Evolutionary conservation across 2,888 invertebrate genomes (phyloP).

Genomic region (Eupsilia transversa): DNA sequence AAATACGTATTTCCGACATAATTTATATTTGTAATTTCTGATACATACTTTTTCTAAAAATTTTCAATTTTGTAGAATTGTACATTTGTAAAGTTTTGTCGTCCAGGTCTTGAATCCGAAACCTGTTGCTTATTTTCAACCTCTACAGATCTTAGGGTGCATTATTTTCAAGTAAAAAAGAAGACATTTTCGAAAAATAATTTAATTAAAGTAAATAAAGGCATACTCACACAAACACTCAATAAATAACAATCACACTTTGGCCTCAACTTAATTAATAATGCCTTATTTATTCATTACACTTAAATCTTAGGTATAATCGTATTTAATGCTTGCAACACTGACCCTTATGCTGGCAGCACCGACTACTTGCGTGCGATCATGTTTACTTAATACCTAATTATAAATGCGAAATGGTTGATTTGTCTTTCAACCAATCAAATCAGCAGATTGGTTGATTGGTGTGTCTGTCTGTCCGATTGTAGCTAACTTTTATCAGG

Average conservation of each 20-base stretch:
- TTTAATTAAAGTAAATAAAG: conserved; percentile 65
- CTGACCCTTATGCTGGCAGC: conserved; percentile 34
- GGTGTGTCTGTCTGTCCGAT: neutral
- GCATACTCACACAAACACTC: conserved; percentile 68
- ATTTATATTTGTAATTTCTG: too few relatives aligned
- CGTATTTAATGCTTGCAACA: conserved; percentile 55
- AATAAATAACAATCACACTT: conserved; percentile 74
- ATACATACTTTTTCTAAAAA: too few relatives aligned
- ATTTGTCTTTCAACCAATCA: too few relatives aligned
- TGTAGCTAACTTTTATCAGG: neutral
- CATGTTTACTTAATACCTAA: neutral
- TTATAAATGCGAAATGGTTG: neutral
- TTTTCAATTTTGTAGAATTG: too few relatives aligned
- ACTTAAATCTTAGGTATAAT: conserved; percentile 65
- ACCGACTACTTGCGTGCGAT: conserved; percentile 37
- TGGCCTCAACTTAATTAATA: conserved; percentile 69
- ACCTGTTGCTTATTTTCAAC: neutral
- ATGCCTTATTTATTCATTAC: conserved; percentile 55
- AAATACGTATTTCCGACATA: too few relatives aligned
- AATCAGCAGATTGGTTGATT: too few relatives aligned
- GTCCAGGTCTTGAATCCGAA: neutral
- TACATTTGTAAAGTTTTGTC: neutral
- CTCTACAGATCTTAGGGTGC: too few relatives aligned
- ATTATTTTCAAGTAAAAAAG: conserved; percentile 32
- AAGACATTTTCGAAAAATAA: conserved; percentile 64